A percentile compares a stretch with the other conserved stretches of the same genome.
These are phyloP conservation scores for Drosophila koepferae DNA, from an alignment of 2,888 invertebrate species.

Conservation along the genomic window DNA sequence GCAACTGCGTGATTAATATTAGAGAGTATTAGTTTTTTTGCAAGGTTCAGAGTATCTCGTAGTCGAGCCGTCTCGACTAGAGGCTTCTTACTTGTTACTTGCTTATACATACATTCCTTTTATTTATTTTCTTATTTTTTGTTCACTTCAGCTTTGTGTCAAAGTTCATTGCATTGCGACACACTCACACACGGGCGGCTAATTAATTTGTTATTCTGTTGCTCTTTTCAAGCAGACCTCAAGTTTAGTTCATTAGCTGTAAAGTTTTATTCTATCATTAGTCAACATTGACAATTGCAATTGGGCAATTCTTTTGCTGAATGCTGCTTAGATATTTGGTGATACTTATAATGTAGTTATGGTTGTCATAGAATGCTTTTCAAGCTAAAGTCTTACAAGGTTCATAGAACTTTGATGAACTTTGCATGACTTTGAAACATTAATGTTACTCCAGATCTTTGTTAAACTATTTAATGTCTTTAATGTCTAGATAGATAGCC, in stretches of 20 bases:
- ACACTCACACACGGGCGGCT: slow-evolving; percentile 37
- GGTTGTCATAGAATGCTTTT: too few relatives aligned
- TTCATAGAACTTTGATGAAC: too few relatives aligned
- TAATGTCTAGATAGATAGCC: too few relatives aligned
- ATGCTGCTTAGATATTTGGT: not conserved
- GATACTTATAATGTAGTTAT: not conserved
- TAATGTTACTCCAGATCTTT: too few relatives aligned
- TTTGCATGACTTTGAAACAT: too few relatives aligned
- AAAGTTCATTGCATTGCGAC: slow-evolving; percentile 49
- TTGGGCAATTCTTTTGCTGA: slow-evolving; percentile 22
- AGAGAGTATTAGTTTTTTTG: too few relatives aligned
- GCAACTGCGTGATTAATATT: too few relatives aligned
- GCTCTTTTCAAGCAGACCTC: slow-evolving; percentile 1
- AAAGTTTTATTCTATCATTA: slow-evolving; percentile 36
- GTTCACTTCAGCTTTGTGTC: slow-evolving; percentile 38
- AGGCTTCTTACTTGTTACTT: not conserved
- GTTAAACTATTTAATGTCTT: too few relatives aligned
- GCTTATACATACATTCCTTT: not conserved
- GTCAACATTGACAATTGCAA: slow-evolving; percentile 39
- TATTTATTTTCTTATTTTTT: not conserved
- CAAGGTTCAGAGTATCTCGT: too few relatives aligned
- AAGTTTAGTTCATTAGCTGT: slow-evolving; percentile 27
- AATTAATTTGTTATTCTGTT: slow-evolving; percentile 55
- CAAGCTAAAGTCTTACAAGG: too few relatives aligned
- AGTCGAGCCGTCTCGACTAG: too few relatives aligned